Base-by-base conservation (phyloP, 1,140 invertebrate genomes). In the Zaprionus taronus region DNA sequence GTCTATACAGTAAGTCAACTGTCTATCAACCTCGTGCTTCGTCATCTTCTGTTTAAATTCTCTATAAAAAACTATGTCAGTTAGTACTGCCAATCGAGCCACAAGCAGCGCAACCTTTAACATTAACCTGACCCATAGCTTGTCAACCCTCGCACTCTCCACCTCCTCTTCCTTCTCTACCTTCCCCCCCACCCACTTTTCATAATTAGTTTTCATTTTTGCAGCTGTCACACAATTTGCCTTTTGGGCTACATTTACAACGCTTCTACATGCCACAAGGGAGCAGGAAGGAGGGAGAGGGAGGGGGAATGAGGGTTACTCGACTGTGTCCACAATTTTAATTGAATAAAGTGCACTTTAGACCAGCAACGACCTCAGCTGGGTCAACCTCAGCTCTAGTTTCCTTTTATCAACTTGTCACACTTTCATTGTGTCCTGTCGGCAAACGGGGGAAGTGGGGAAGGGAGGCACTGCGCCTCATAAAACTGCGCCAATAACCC, bases 281-380 rank as follows among this genome's bases (percentile, higher is more conserved):
- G 41, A 7, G 17, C 3, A 34, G 2, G 6, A n/a, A n/a, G n/a
- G n/a, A n/a, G n/a, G 6, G 15, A 2, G n/a, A n/a, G n/a, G n/a
- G 6, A 2, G 1, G n/a, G 41, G 6, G 15, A 14, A 20, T 24
- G 36, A 31, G 14, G n/a, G 47, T 49, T 49, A 12, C 47, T 49
- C 20, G 47, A 20, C 36, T 12, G 41, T 70, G 49, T 78, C 73
- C 71, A 78, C 79, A 74, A 76, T 79, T 89, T 81, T 87, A 87
- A 87, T 87, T 87, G 84, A 89, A 87, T 87, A 79, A 87, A 87
- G 85, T 89, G 84, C 84, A 89, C 84, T 89, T 84, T 79, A 65
- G 68, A 55, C 74, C 73, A 49, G n/a, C 34, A 15, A 24, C 47
- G 20, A 51, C 47, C 47, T 24, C 47, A 22, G 47, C n/a, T 47